Evolutionary conservation across 2,888 invertebrate species (phyloP).

Genomic region (Protonemura montana): DNA sequence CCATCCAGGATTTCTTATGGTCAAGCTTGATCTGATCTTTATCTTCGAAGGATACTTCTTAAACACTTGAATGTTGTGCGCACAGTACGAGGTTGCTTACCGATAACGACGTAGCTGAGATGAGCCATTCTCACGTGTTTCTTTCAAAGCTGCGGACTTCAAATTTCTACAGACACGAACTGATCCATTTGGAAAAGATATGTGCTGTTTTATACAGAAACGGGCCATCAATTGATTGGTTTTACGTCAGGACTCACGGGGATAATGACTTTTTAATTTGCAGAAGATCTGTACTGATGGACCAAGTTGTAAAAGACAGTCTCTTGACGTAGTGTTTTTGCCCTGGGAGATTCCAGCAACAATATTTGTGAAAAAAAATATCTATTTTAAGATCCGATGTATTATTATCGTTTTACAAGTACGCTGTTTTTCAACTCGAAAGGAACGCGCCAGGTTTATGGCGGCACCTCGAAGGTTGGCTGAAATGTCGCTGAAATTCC

Average conservation of each 20-base stretch:
- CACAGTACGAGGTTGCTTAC: neutral
- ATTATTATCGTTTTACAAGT: neutral
- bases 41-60: no score
- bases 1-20: no score
- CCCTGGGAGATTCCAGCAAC: neutral
- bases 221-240: neutral
- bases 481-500: no score
- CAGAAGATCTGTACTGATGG: neutral
- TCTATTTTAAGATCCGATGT: neutral
- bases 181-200: neutral
- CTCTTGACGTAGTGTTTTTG: neutral
- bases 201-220: neutral
- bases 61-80: no score
- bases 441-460: no score
- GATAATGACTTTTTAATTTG: neutral
- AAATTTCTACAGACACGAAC: neutral
- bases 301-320: neutral
- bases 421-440: neutral
- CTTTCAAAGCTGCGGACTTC: neutral
- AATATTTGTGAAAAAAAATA: neutral
- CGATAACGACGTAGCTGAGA: slow-evolving; percentile 5
- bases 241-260: neutral
- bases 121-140: neutral
- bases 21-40: no score
- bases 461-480: no score